Conservation (phyloP, 2,888 invertebrate genomes). For the Noctua janthina region DNA sequence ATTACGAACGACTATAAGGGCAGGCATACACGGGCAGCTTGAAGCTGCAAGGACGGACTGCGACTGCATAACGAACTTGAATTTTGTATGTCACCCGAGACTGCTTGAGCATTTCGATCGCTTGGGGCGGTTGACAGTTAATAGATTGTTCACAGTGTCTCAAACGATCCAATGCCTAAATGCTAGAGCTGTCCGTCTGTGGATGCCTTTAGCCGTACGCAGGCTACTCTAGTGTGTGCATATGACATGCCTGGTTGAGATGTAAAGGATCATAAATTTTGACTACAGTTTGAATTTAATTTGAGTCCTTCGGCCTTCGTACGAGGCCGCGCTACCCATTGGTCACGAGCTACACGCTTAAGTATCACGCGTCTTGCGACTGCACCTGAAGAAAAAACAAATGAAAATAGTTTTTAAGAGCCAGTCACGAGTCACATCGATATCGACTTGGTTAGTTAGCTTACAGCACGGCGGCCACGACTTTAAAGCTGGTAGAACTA, state of each 20-base stretch:
- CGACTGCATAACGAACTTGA: not conserved
- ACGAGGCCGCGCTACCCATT: not conserved
- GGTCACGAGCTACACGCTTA: not conserved
- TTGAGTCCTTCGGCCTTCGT: not conserved
- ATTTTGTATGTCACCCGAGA: not conserved
- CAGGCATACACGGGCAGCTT: not conserved
- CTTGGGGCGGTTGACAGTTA: not conserved
- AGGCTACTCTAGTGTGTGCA: not conserved
- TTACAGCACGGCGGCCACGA: not conserved
- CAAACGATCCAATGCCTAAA: not conserved
- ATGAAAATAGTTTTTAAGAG: not conserved
- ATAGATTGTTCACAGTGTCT: not conserved
- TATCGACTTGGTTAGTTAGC: not conserved
- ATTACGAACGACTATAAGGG: not conserved
- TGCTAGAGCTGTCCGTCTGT: not conserved
- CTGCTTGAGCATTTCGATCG: not conserved
- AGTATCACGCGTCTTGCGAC: not conserved
- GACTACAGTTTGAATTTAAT: not conserved
- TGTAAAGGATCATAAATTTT: slow-evolving; percentile 11
- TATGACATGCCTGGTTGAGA: slow-evolving; percentile 14
- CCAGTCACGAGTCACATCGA: not conserved
- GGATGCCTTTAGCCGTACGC: not conserved
- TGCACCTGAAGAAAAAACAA: not conserved
- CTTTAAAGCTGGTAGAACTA: not conserved
- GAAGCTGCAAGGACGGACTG: not conserved